phyloP scores from a whole-genome alignment of 2,888 invertebrate genomes.

The Apodemia zela region DNA sequence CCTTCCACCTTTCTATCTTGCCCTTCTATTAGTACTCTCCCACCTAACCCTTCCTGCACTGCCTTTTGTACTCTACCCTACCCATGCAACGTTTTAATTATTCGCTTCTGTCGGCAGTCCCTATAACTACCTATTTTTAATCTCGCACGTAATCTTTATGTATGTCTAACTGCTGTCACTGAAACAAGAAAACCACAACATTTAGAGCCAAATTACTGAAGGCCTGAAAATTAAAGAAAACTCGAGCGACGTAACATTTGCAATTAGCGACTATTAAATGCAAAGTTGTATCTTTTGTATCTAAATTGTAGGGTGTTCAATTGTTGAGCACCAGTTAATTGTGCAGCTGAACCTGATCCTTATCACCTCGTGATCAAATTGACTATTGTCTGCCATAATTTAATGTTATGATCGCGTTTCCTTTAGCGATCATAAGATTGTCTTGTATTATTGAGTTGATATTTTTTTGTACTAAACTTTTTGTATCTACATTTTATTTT shows the following conservation, averaged over 20 bases:
- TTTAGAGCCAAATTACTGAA: too few relatives aligned
- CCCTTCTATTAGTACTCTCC: too few relatives aligned
- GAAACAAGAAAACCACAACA: too few relatives aligned
- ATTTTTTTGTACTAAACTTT: not conserved
- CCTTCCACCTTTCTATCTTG: too few relatives aligned
- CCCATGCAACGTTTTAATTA: too few relatives aligned
- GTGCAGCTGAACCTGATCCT: not conserved
- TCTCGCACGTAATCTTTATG: too few relatives aligned
- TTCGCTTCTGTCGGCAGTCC: too few relatives aligned
- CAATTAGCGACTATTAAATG: not conserved
- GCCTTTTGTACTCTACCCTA: too few relatives aligned
- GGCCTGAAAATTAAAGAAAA: too few relatives aligned
- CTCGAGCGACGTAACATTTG: not conserved
- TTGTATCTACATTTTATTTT: not conserved
- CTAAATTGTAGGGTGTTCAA: not conserved
- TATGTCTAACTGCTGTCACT: too few relatives aligned
- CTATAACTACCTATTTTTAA: too few relatives aligned
- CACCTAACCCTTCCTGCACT: too few relatives aligned
- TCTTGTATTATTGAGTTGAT: not conserved
- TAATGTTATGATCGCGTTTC: constrained; percentile 1
- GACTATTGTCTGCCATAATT: not conserved
- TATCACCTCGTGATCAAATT: not conserved
- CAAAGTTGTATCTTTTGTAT: not conserved
- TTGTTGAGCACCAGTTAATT: constrained; percentile 2
- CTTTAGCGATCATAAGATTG: not conserved